Evolutionary conservation across 2,797 vertebrate species (phyloP).

Genomic region (Acrossocheilus wenchowensis): DNA sequence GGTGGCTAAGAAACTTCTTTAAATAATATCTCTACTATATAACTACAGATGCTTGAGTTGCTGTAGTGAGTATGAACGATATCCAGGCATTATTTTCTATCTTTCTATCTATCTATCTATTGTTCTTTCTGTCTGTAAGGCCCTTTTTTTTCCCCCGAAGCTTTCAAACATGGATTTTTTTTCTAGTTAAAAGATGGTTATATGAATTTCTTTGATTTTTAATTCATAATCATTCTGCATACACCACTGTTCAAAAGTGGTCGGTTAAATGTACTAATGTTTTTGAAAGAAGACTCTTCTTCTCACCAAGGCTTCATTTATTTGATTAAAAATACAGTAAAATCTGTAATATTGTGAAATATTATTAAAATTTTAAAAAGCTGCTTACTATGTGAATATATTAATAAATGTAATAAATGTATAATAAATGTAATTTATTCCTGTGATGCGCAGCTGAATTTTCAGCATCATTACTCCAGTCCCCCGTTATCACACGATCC

Average conservation of each 20-base stretch:
- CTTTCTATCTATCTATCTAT: not conserved
- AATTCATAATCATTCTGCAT: not conserved
- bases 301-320: not conserved
- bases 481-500: not conserved
- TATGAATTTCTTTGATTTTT: not conserved
- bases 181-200: not conserved
- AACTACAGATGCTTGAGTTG: too few relatives aligned
- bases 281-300: not conserved
- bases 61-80: too few relatives aligned
- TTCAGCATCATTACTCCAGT: not conserved
- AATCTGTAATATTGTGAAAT: not conserved
- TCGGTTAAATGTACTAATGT: not conserved
- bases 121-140: not conserved
- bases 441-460: not conserved
- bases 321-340: not conserved
- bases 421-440: not conserved
- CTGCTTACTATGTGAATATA: not conserved
- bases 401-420: too few relatives aligned
- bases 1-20: not conserved
- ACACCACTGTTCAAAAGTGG: not conserved
- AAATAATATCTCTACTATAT: not conserved
- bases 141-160: not conserved
- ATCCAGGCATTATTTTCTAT: too few relatives aligned
- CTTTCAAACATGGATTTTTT: not conserved
- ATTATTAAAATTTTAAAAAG: not conserved